Evolutionary conservation across 2,888 invertebrate genomes (phyloP).

Genomic region (Graphium colonna): DNA sequence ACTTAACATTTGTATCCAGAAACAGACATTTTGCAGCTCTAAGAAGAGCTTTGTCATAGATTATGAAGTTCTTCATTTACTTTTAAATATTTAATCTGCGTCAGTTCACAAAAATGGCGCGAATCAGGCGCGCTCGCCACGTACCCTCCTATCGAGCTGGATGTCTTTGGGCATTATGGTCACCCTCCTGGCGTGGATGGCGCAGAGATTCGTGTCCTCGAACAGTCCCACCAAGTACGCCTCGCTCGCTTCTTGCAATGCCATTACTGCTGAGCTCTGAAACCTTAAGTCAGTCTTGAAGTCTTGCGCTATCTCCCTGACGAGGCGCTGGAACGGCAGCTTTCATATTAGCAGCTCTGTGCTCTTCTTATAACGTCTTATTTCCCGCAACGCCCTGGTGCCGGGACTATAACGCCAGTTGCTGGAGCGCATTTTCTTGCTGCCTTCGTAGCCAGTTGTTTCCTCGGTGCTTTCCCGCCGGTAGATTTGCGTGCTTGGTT

Average conservation of each 20-base stretch:
- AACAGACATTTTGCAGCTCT: constrained; percentile 35
- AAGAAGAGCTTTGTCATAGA: constrained; percentile 39
- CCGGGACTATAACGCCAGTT: constrained; percentile 85
- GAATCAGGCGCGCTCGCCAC: too few relatives aligned
- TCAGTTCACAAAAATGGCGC: too few relatives aligned
- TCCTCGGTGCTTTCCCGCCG: too few relatives aligned
- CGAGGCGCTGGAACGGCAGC: too few relatives aligned
- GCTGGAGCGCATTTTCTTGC: constrained; percentile 86
- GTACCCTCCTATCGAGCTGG: constrained; percentile 59
- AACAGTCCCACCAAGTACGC: constrained; percentile 83
- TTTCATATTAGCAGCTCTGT: too few relatives aligned
- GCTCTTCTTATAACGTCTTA: constrained; percentile 86
- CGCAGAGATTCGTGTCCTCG: too few relatives aligned
- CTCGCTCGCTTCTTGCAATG: constrained; percentile 82
- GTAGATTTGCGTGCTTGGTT: constrained; percentile 88
- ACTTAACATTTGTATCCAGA: too few relatives aligned
- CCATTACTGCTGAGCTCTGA: constrained; percentile 85
- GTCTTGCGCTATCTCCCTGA: too few relatives aligned
- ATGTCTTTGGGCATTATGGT: constrained; percentile 69
- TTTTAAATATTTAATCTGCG: too few relatives aligned
- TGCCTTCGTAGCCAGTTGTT: constrained; percentile 85
- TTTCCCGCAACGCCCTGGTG: constrained; percentile 85
- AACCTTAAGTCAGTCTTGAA: too few relatives aligned
- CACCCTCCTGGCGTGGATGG: constrained; percentile 82
- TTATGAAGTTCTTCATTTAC: too few relatives aligned